Evolutionary conservation across 2,797 vertebrate genomes (phyloP).

Genomic region (Periophthalmus magnuspinnatus): DNA sequence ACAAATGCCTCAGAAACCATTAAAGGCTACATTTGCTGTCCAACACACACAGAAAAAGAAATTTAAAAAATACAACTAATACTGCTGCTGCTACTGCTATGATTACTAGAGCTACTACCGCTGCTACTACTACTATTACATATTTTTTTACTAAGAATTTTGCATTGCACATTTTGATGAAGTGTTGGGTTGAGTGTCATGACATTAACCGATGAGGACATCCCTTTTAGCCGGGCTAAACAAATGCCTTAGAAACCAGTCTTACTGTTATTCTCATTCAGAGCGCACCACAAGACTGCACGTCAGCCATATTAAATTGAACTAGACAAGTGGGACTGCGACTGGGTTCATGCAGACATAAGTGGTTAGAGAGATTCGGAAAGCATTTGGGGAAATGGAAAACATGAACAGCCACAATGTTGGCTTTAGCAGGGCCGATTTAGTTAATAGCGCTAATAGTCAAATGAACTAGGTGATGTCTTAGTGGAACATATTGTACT

Average conservation of each 20-base stretch:
- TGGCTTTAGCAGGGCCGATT: slow-evolving; percentile 4
- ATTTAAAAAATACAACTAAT: no score
- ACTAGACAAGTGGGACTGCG: slow-evolving; percentile 7
- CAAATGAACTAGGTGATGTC: slow-evolving; percentile 6
- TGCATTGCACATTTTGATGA: neutral
- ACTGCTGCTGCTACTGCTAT: no score
- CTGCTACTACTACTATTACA: no score
- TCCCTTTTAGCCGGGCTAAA: slow-evolving; percentile 23
- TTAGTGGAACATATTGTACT: slow-evolving; percentile 1
- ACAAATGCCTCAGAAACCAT: no score
- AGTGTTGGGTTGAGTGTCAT: slow-evolving; percentile 1
- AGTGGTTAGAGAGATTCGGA: slow-evolving; percentile 6
- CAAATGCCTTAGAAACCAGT: slow-evolving; percentile 27
- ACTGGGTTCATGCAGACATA: slow-evolving; percentile 7
- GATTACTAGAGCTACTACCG: no score
- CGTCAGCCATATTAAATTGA: slow-evolving; percentile 27
- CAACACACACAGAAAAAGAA: no score
- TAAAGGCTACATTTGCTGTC: no score
- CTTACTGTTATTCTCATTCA: slow-evolving; percentile 11
- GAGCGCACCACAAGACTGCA: slow-evolving; percentile 5
- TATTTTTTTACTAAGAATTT: no score
- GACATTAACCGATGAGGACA: slow-evolving; percentile 53
- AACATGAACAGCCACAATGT: slow-evolving; percentile 9
- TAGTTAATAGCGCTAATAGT: slow-evolving; percentile 6
- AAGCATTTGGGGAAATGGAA: slow-evolving; percentile 8